Percentiles rank a stretch among this genome's conserved stretches.
Conservation (phyloP, 2,797 vertebrate species). For the Hybognathus amarus region DNA sequence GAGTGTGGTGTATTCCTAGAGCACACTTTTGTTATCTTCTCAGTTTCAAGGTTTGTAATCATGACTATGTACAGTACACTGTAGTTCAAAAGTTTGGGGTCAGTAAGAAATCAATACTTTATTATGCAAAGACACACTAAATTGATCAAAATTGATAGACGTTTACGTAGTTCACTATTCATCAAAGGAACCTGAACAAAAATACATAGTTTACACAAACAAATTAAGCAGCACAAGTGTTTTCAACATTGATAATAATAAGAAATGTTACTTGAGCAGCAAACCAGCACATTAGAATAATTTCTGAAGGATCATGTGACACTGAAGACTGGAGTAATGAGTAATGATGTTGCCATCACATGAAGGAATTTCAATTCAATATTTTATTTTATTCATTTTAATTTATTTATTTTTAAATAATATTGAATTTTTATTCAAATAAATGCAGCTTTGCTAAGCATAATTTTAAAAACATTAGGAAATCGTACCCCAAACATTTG, state of each 20-base stretch:
- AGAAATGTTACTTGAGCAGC: not conserved
- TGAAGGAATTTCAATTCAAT: too few relatives aligned
- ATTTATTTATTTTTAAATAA: not conserved
- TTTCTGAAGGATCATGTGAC: not conserved
- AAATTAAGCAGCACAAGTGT: not conserved
- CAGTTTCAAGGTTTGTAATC: not conserved
- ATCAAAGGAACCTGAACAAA: not conserved
- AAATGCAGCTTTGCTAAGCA: not conserved
- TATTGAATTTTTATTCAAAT: not conserved
- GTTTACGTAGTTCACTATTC: not conserved
- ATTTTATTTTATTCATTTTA: too few relatives aligned
- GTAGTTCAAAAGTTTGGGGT: not conserved
- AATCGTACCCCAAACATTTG: not conserved
- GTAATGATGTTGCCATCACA: not conserved
- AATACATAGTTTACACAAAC: not conserved
- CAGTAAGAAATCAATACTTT: not conserved
- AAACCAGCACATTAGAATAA: not conserved
- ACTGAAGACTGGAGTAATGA: not conserved
- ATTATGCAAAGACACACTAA: not conserved
- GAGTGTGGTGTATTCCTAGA: not conserved
- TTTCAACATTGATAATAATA: not conserved
- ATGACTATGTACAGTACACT: not conserved
- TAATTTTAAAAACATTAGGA: not conserved
- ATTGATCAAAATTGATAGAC: not conserved
- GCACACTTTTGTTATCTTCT: conserved; percentile 2